Evolutionary conservation across 2,888 invertebrate genomes (phyloP), one percentile per base, ranked within the genome.

Genomic region (Germaria angustata): DNA sequence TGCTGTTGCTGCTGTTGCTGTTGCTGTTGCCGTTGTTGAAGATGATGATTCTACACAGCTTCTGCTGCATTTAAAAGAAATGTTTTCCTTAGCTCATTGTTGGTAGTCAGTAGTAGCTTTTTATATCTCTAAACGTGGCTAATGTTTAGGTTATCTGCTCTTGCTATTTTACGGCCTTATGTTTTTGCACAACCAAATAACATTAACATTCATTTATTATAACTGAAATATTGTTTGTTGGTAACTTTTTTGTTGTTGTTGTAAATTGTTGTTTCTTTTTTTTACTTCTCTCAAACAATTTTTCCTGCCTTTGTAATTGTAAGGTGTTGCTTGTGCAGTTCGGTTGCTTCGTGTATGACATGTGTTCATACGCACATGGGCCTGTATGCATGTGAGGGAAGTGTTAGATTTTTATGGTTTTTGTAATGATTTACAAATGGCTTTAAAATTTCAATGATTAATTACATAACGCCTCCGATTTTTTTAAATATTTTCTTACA

Each of bases 391-490:
- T 63, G 57, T 69, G 65, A 57, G 71, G 63, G 55, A 78, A 65
- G 78, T 71, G 78, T 76, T 81, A 73, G 63, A 65, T 55, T 81
- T 81, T 81, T 81, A 81, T 78, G 81, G 73, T 44, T 24, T 69
- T 69, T 73, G 73, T 78, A 78, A 59, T 78, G 78, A 81, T 78
- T 81, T 81, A 78, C 81, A 81, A 78, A 81, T 78, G 78, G 78
- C 65, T 75, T 69, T 69, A 78, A 78, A 78, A 73, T 78, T 69
- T 81, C 63, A 69, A 81, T 78, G 81, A 81, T 81, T 81, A 81
- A 81, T 81, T 75, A 69, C 65, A 69, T 81, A 81, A 81, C 81
- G 81, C 81, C 81, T 81, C 68, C 44, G 78, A 73, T 39, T 80
- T 80, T 80, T 75, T 73, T 41, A n/a, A n/a, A n/a, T n/a, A 61